Percentiles rank a stretch among this genome's conserved stretches.
phyloP scores from a whole-genome alignment of 2,888 invertebrate genomes.

The Frankliniella fusca region DNA sequence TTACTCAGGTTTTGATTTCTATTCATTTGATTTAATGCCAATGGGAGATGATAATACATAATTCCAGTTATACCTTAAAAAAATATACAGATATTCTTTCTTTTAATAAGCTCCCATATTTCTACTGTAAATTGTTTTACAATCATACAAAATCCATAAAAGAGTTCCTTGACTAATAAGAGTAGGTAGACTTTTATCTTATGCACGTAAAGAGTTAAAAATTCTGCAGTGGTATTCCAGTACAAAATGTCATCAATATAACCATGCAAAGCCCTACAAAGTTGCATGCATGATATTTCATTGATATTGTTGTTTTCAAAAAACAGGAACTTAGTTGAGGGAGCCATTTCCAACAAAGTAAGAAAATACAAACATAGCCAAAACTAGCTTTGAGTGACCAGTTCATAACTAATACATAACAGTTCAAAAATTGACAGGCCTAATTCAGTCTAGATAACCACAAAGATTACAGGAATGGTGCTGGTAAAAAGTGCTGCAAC shows the following conservation, averaged over 20 bases:
- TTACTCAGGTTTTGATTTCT: neutral
- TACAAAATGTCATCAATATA: neutral
- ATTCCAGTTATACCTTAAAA: too few species aligned
- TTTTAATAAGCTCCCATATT: too few species aligned
- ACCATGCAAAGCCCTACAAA: neutral
- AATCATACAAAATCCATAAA: too few species aligned
- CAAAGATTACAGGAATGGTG: neutral
- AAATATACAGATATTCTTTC: too few species aligned
- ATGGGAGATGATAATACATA: neutral
- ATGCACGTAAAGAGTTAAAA: neutral
- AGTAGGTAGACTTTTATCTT: too few species aligned
- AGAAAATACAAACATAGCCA: neutral
- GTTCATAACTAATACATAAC: neutral
- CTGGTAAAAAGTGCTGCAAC: neutral
- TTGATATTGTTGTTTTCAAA: neutral
- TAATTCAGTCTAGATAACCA: constrained; percentile 17
- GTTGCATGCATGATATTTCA: neutral
- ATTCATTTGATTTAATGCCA: neutral
- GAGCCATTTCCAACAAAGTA: neutral
- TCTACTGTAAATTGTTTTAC: too few species aligned
- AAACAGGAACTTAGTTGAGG: neutral
- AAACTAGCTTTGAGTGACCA: neutral
- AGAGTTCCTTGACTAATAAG: too few species aligned
- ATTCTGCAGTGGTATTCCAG: neutral
- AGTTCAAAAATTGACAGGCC: constrained; percentile 15